Evolutionary conservation across 2,113 vertebrate genomes (phyloP).

Genomic region (Oryzias melastigma): DNA sequence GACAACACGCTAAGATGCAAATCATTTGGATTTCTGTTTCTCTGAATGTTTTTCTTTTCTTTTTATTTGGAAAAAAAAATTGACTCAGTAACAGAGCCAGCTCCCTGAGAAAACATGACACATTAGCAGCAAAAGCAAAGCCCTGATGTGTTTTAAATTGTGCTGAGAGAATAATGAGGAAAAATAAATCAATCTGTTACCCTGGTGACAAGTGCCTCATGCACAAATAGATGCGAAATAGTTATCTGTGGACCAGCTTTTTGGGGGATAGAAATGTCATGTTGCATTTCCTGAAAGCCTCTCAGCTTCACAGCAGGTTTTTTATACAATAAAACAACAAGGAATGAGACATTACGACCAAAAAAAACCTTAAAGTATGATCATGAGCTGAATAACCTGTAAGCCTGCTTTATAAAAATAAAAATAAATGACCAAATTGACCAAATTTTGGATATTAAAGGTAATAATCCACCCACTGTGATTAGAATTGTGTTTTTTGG

Average conservation of each 20-base stretch:
- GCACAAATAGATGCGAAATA: slow-evolving; percentile 77
- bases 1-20: slow-evolving; percentile 23
- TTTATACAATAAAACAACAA: slow-evolving; percentile 80
- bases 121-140: slow-evolving; percentile 5
- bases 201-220: slow-evolving; percentile 81
- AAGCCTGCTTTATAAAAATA: background rate
- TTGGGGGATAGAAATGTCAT: slow-evolving; percentile 78
- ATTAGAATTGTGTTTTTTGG: too few species aligned
- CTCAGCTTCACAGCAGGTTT: slow-evolving; percentile 80
- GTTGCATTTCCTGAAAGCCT: slow-evolving; percentile 84
- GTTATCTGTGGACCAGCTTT: slow-evolving; percentile 71
- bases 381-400: background rate
- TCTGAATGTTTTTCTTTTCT: background rate
- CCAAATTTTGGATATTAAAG: too few species aligned
- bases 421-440: too few species aligned
- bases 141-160: slow-evolving; percentile 19
- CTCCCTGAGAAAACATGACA: slow-evolving; percentile 10
- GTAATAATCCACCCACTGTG: too few species aligned
- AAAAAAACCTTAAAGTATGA: slow-evolving; percentile 1
- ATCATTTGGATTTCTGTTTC: slow-evolving; percentile 22
- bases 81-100: background rate
- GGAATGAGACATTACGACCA: slow-evolving; percentile 10
- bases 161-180: slow-evolving; percentile 16
- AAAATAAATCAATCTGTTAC: slow-evolving; percentile 73
- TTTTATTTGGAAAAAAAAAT: slow-evolving; percentile 4